phyloP scores from a whole-genome alignment of 2,888 invertebrate species.

The Melolontha melolontha region DNA sequence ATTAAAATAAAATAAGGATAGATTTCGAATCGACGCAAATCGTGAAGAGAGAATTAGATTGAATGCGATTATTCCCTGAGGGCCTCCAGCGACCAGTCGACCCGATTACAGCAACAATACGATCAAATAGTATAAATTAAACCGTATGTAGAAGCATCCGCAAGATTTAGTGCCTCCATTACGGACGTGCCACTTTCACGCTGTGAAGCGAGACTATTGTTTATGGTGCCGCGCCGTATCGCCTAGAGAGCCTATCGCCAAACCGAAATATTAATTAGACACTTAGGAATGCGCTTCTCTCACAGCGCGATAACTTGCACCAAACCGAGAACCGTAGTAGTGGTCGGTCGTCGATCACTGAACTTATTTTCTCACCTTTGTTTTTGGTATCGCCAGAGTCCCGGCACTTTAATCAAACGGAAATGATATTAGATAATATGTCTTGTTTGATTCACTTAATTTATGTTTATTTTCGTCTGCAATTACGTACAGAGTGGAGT shows the following conservation, averaged over 20 bases:
- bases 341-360: constrained; percentile 29
- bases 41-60: constrained; percentile 36
- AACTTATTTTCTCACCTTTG: constrained; percentile 40
- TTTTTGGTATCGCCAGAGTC: constrained; percentile 16
- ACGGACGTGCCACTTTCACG: constrained; percentile 57
- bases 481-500: constrained; percentile 2
- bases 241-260: constrained; percentile 43
- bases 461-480: constrained; percentile 26
- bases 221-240: constrained; percentile 49
- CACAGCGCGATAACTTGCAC: constrained; percentile 36
- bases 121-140: constrained; percentile 47
- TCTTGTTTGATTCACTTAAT: constrained; percentile 32
- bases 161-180: constrained; percentile 56
- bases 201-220: constrained; percentile 57
- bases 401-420: constrained; percentile 31
- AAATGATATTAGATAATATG: constrained; percentile 34
- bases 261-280: constrained; percentile 46
- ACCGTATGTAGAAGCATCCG: constrained; percentile 47
- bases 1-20: not conserved
- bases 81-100: constrained; percentile 43
- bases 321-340: constrained; percentile 5
- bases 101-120: constrained; percentile 49
- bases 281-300: constrained; percentile 44
- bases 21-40: constrained; percentile 28
- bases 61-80: constrained; percentile 25